These are phyloP conservation scores for Drosophila fulvimacula DNA, from an alignment of 2,888 invertebrate genomes.

Conservation along the genomic window DNA sequence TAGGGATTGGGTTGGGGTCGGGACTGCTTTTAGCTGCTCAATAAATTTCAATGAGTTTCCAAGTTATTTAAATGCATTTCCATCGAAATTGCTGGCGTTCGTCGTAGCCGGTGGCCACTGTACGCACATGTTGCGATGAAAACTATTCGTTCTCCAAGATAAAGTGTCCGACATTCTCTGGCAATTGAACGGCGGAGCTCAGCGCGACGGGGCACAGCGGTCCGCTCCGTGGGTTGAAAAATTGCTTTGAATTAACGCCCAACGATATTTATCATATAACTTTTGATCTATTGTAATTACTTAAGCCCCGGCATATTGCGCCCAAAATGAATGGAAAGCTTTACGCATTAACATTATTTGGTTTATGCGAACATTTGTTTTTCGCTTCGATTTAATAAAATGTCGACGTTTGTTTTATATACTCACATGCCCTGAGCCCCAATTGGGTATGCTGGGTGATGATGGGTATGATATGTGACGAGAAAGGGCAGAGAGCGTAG, in stretches of 20 bases:
- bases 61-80: constrained; percentile 23
- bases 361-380: constrained; percentile 14
- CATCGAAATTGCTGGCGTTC: constrained; percentile 4
- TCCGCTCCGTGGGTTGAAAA: constrained; percentile 27
- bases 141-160: constrained; percentile 8
- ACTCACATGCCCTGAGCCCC: neutral
- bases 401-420: neutral
- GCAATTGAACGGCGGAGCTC: constrained; percentile 12
- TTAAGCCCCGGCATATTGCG: constrained; percentile 25
- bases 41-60: constrained; percentile 15
- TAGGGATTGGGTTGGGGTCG: no score
- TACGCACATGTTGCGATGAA: constrained; percentile 6
- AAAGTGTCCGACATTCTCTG: constrained; percentile 2
- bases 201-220: constrained; percentile 24
- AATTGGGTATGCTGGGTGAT: neutral
- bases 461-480: no score
- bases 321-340: constrained; percentile 34
- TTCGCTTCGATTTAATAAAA: constrained; percentile 1
- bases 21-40: neutral
- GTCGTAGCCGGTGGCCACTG: constrained; percentile 4
- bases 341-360: constrained; percentile 31
- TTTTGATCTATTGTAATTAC: constrained; percentile 51
- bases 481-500: no score
- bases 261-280: constrained; percentile 31
- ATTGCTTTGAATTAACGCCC: constrained; percentile 43